A percentile compares a stretch with the other conserved stretches of the same genome.
Evolutionary conservation across 2,797 vertebrate genomes (phyloP).

Genomic region (Melanogrammus aeglefinus): DNA sequence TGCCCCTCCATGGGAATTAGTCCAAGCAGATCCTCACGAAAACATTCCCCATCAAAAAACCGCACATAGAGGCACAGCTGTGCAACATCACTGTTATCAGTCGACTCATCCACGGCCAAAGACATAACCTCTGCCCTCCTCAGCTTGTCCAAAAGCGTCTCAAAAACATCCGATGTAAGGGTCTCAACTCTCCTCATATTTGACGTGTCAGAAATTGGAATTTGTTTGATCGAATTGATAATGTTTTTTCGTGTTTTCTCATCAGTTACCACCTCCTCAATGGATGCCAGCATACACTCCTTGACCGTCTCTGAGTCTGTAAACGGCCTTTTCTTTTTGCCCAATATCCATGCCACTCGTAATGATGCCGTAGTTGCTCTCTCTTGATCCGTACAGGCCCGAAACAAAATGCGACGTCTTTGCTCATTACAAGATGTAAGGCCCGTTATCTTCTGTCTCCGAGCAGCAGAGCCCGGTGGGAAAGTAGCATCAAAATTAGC

Average conservation of each 20-base stretch:
- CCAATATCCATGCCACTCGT: slow-evolving; percentile 15
- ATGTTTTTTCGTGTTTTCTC: slow-evolving; percentile 14
- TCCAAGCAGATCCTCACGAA: slow-evolving; percentile 16
- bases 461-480: background rate
- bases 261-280: slow-evolving; percentile 30
- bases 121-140: slow-evolving; percentile 20
- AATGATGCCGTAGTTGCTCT: slow-evolving; percentile 10
- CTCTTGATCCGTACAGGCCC: slow-evolving; percentile 10
- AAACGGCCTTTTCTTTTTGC: slow-evolving; percentile 21
- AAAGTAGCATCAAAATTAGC: slow-evolving; percentile 18
- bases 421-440: slow-evolving; percentile 10
- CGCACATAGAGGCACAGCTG: slow-evolving; percentile 21
- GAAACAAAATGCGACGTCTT: slow-evolving; percentile 5
- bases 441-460: too few relatives aligned
- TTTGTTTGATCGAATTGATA: slow-evolving; percentile 19
- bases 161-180: slow-evolving; percentile 19
- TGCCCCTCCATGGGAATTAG: too few relatives aligned
- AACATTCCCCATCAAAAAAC: slow-evolving; percentile 25
- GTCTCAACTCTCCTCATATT: slow-evolving; percentile 19
- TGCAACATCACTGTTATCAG: slow-evolving; percentile 22
- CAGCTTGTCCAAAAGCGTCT: slow-evolving; percentile 18
- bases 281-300: slow-evolving; percentile 29
- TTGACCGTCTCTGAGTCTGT: slow-evolving; percentile 24
- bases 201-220: slow-evolving; percentile 31
- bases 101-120: slow-evolving; percentile 30